Evolutionary conservation across 2,888 invertebrate genomes (phyloP), one percentile per base, ranked within the genome.

Genomic region (Caenorhabditis sinica): DNA sequence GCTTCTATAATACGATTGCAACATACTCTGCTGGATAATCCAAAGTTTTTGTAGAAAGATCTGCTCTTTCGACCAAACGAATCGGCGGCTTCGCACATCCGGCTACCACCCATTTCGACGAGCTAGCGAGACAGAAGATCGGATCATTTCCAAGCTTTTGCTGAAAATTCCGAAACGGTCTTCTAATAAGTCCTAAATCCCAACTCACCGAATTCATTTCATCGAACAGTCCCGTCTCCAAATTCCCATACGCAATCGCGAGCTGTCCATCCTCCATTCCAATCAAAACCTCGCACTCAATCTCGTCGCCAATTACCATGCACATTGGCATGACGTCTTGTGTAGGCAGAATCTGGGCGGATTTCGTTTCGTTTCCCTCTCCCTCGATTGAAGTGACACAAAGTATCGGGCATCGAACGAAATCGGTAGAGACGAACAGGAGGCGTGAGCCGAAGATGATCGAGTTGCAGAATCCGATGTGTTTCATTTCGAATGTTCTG

Each of bases 21-120:
- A 58, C 83, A 40, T 13, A 83, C 83, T 66, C 66, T 68, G 76
- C 76, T 15, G 76, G 81, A 68, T 84, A 84, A 15, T 17, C 11
- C 4, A 84, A 40, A n/a, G 71, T 69, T 51, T 69, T 49, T 8
- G 15, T 11, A 23, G 23, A n/a, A 3, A 28, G 28, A 23, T 71
- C 43, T 17, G 40, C n/a, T 30, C 49, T 28, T n/a, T 56, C 20
- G 1, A 74, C 5, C 13, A 83, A 15, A 23, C 17, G 68, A 30
- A 84, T 81, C 40, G 85, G 85, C 2, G 85, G 45, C n/a, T 71
- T 77, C 11, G 85, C 61, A 45, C 63, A 79, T 71, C 85, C 85
- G 45, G 68, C 73, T 0, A 63, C 77, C 0, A 82, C 71, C 36
- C 53, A 65, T 65, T 74, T 75, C 23, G 80, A 72, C 20, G 61